phyloP scores from a whole-genome alignment of 2,888 invertebrate species.

The Pristionchus japonicus region DNA sequence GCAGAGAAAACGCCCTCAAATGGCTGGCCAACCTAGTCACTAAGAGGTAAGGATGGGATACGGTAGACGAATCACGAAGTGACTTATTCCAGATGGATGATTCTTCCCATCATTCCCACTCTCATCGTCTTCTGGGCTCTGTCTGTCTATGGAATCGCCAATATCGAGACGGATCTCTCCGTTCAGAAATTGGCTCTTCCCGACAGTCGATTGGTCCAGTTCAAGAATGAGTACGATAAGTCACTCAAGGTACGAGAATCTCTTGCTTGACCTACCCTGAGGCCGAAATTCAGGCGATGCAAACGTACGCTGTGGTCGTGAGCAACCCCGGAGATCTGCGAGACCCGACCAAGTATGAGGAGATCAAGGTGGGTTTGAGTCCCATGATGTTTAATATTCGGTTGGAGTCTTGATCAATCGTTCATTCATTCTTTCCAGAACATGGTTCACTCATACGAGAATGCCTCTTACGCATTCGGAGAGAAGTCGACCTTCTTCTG shows the following conservation, averaged over 20 bases:
- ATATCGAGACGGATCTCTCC: slow-evolving; percentile 61
- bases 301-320: slow-evolving; percentile 60
- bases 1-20: slow-evolving; percentile 54
- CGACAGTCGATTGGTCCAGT: slow-evolving; percentile 56
- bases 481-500: slow-evolving; percentile 61
- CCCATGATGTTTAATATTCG: slow-evolving; percentile 51
- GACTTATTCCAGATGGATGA: slow-evolving; percentile 35
- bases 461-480: slow-evolving; percentile 54
- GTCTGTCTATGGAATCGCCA: slow-evolving; percentile 56
- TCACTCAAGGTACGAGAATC: slow-evolving; percentile 50
- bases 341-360: slow-evolving; percentile 48
- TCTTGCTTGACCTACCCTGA: background rate
- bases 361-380: slow-evolving; percentile 49
- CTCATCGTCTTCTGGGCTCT: slow-evolving; percentile 60
- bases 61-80: background rate
- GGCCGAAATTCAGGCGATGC: slow-evolving; percentile 53
- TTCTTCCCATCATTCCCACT: slow-evolving; percentile 40
- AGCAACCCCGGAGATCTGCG: slow-evolving; percentile 58
- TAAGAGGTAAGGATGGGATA: slow-evolving; percentile 34
- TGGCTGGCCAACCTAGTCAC: slow-evolving; percentile 53
- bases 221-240: slow-evolving; percentile 58
- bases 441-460: slow-evolving; percentile 46
- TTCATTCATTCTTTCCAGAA: slow-evolving; percentile 10
- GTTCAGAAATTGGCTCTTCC: slow-evolving; percentile 62
- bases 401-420: background rate